Evolutionary conservation across 2,113 vertebrate species (phyloP).

Genomic region (Chrysemys picta): DNA sequence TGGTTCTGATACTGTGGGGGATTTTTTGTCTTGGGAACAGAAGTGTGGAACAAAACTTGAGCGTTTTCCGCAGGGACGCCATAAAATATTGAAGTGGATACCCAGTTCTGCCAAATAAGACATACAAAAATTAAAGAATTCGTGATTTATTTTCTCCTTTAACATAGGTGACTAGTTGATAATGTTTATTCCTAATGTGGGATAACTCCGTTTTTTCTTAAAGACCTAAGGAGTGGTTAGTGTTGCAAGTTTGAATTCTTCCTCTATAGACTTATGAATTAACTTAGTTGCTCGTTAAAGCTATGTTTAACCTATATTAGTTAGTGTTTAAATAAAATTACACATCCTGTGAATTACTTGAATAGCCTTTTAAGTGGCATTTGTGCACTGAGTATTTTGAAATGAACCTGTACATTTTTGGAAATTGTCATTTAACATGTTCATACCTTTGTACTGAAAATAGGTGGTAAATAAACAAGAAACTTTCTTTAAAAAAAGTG

Average conservation of each 20-base stretch:
- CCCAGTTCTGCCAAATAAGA: not conserved
- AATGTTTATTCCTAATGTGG: too few relatives aligned
- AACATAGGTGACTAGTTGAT: not conserved
- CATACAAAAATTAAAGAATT: not conserved
- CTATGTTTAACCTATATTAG: too few relatives aligned
- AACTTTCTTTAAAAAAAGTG: not conserved
- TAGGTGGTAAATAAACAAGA: not conserved
- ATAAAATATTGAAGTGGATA: not conserved
- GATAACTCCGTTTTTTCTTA: too few relatives aligned
- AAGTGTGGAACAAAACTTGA: not conserved
- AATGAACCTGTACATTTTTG: not conserved
- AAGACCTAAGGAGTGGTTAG: too few relatives aligned
- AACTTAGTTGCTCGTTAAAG: too few relatives aligned
- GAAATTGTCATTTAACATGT: not conserved
- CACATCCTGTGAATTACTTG: not conserved
- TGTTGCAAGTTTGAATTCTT: too few relatives aligned
- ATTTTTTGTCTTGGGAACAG: not conserved
- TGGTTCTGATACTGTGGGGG: not conserved
- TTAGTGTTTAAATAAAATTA: not conserved
- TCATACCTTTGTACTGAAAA: not conserved
- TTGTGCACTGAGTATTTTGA: not conserved
- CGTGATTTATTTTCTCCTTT: not conserved
- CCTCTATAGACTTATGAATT: too few relatives aligned
- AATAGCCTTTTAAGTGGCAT: not conserved
- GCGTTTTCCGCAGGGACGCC: not conserved